Evolutionary conservation across 2,797 vertebrate genomes (phyloP).

Genomic region (Huso huso): DNA sequence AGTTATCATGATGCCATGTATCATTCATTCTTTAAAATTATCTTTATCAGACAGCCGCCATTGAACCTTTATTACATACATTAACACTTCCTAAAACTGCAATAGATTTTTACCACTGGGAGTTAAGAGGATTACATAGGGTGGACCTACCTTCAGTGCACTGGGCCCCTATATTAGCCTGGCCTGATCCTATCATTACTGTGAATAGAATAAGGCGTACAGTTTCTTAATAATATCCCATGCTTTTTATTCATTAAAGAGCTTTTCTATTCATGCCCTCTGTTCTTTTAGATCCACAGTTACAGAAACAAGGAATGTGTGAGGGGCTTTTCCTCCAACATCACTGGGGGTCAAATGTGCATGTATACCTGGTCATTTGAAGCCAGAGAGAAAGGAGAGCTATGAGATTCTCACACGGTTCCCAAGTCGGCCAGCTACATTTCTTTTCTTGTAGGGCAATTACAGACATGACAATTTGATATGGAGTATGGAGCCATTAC

Average conservation of each 20-base stretch:
- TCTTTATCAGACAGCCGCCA: neutral
- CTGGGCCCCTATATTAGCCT: conserved; percentile 56
- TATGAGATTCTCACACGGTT: conserved; percentile 2
- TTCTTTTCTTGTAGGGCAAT: conserved; percentile 41
- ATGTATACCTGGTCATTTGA: conserved; percentile 63
- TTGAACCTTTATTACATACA: conserved; percentile 26
- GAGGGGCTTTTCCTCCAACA: conserved; percentile 43
- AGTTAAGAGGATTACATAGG: conserved; percentile 52
- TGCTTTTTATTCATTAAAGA: conserved; percentile 56
- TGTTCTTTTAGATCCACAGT: conserved; percentile 49
- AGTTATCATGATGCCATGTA: conserved; percentile 34
- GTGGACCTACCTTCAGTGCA: conserved; percentile 53
- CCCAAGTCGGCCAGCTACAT: conserved; percentile 33
- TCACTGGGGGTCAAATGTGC: conserved; percentile 62
- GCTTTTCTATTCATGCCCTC: conserved; percentile 53
- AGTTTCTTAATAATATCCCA: conserved; percentile 54
- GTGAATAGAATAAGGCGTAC: conserved; percentile 55
- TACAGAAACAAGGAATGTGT: conserved; percentile 47
- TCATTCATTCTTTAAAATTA: conserved; percentile 19
- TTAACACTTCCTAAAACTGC: conserved; percentile 33
- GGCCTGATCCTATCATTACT: conserved; percentile 65
- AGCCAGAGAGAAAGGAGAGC: conserved; percentile 35
- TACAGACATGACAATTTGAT: conserved; percentile 38
- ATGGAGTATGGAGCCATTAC: conserved; percentile 43
- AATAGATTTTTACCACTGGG: conserved; percentile 24